Percentiles rank a stretch among this genome's conserved stretches.
phyloP scores from a whole-genome alignment of 2,113 vertebrate species.

The Raja brachyura region DNA sequence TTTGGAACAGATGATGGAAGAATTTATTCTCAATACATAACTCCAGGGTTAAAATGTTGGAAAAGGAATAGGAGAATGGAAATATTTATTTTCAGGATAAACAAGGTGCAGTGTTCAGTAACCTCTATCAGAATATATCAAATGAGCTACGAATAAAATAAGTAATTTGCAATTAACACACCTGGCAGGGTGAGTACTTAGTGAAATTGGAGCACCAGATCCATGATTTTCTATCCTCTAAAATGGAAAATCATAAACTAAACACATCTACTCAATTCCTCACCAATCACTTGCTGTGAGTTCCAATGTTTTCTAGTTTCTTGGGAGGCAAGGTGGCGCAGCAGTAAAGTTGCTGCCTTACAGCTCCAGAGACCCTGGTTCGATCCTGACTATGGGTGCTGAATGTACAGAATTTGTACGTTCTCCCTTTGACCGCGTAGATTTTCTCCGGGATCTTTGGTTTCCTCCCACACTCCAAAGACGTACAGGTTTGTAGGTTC shows the following conservation, averaged over 20 bases:
- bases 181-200: neutral
- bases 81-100: neutral
- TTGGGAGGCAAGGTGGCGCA: too few species aligned
- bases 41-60: neutral
- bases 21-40: neutral
- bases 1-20: neutral
- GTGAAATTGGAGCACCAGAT: neutral
- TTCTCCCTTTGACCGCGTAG: too few species aligned
- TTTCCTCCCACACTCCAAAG: too few species aligned
- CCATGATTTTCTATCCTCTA: neutral
- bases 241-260: neutral
- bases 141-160: neutral
- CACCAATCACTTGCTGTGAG: neutral
- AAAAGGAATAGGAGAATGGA: neutral
- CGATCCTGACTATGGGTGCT: too few species aligned
- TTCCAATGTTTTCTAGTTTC: neutral
- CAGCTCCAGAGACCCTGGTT: too few species aligned
- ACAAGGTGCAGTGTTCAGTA: neutral
- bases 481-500: too few species aligned
- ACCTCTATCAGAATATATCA: neutral
- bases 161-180: neutral
- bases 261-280: neutral
- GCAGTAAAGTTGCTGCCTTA: too few species aligned
- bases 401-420: too few species aligned
- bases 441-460: too few species aligned